Percentiles rank a stretch among this genome's conserved stretches.
These are phyloP conservation scores for Mesaphorura yosii DNA, from an alignment of 1,140 invertebrate genomes.

Conservation along the genomic window DNA sequence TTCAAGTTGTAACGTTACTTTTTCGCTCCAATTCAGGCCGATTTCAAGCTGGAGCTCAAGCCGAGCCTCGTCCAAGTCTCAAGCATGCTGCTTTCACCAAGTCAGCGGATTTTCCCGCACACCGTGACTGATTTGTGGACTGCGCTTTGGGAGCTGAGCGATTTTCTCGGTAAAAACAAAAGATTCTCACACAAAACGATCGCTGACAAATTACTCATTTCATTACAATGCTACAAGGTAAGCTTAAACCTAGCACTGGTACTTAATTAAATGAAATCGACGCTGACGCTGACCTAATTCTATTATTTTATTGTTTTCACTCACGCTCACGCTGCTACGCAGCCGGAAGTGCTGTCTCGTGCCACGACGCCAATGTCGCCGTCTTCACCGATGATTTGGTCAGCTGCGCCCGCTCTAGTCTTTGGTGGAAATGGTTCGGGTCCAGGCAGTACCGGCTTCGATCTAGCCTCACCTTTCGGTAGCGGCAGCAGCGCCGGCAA, in stretches of 20 bases:
- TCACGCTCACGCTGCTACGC: slow-evolving; percentile 8
- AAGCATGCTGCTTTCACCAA: slow-evolving; percentile 56
- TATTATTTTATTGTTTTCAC: not conserved
- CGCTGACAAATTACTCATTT: slow-evolving; percentile 47
- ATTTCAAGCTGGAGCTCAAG: too few relatives aligned
- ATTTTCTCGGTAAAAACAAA: slow-evolving; percentile 35
- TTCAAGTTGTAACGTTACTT: too few relatives aligned
- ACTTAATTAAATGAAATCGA: not conserved
- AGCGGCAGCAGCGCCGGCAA: too few relatives aligned
- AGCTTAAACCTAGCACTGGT: not conserved
- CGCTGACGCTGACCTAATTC: not conserved
- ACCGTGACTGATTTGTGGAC: slow-evolving; percentile 64
- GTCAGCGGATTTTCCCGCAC: slow-evolving; percentile 65
- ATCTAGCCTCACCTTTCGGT: slow-evolving; percentile 39
- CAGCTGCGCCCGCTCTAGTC: too few relatives aligned
- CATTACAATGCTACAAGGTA: slow-evolving; percentile 51
- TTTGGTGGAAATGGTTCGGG: too few relatives aligned
- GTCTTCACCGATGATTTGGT: slow-evolving; percentile 40
- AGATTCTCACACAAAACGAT: slow-evolving; percentile 27
- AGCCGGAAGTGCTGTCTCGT: slow-evolving; percentile 69
- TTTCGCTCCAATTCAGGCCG: too few relatives aligned
- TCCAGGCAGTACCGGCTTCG: too few relatives aligned
- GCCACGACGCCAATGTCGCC: slow-evolving; percentile 71
- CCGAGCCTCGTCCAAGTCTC: not conserved
- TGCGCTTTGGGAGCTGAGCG: slow-evolving; percentile 54